phyloP scores from a whole-genome alignment of 2,113 vertebrate species.

The Epinephelus moara region DNA sequence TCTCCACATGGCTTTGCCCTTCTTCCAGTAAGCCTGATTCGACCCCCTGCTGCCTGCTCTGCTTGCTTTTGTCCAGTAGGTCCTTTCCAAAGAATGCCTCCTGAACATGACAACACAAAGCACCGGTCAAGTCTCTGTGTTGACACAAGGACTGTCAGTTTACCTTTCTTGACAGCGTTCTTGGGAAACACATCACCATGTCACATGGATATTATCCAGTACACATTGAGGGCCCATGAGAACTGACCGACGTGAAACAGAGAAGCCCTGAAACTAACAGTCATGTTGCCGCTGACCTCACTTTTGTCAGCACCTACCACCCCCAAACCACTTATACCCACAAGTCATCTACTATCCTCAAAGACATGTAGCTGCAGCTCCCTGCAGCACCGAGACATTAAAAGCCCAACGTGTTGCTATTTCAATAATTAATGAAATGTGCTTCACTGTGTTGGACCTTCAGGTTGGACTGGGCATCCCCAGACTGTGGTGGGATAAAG shows the following conservation, averaged over 20 bases:
- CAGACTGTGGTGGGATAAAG: conserved; percentile 51
- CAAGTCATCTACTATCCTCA: conserved; percentile 61
- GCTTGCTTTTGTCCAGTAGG: conserved; percentile 95
- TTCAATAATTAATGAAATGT: conserved; percentile 83
- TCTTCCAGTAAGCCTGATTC: conserved; percentile 88
- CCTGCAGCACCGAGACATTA: conserved; percentile 73
- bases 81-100: conserved; percentile 99
- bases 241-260: conserved; percentile 33
- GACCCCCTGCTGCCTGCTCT: conserved; percentile 87
- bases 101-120: conserved; percentile 78
- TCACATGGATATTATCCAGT: conserved; percentile 16
- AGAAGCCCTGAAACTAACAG: conserved; percentile 36
- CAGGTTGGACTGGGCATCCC: conserved; percentile 56
- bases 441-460: conserved; percentile 67
- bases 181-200: conserved; percentile 32
- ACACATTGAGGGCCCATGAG: conserved; percentile 19
- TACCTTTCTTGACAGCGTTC: conserved; percentile 19
- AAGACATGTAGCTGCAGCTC: conserved; percentile 56
- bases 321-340: conserved; percentile 53
- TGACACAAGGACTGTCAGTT: conserved; percentile 20
- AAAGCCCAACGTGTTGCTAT: conserved; percentile 72
- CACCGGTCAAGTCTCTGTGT: conserved; percentile 34
- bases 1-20: conserved; percentile 85
- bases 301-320: conserved; percentile 39
- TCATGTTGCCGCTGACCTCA: conserved; percentile 34